phyloP scores from a whole-genome alignment of 2,113 vertebrate genomes.

The Burhinus bistriatus region DNA sequence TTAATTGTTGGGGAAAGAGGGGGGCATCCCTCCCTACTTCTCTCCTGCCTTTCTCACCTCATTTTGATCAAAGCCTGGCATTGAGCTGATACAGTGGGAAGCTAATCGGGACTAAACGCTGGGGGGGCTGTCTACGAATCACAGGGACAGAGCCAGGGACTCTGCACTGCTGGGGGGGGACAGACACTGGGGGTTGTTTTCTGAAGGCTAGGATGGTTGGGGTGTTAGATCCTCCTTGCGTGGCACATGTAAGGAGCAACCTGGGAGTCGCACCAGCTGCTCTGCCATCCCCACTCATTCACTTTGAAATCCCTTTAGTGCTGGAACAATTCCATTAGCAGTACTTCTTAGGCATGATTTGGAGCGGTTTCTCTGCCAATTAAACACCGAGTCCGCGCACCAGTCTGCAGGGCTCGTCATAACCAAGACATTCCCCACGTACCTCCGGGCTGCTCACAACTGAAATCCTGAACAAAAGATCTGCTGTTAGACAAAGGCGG shows the following conservation, averaged over 20 bases:
- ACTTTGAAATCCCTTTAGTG: constrained; percentile 43
- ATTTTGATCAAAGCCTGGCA: background rate
- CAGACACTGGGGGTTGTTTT: background rate
- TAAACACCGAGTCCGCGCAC: background rate
- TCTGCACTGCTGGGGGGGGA: background rate
- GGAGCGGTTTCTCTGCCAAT: background rate
- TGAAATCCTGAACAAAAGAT: constrained; percentile 52
- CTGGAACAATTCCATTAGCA: constrained; percentile 61
- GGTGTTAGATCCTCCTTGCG: background rate
- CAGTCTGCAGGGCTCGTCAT: background rate
- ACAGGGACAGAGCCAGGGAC: background rate
- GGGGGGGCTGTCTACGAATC: background rate
- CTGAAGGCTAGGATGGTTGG: background rate
- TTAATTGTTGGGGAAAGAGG: background rate
- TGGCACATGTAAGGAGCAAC: background rate
- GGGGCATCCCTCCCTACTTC: background rate
- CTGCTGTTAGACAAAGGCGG: constrained; percentile 49
- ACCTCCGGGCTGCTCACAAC: constrained; percentile 4
- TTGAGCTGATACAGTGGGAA: background rate
- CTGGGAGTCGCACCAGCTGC: constrained; percentile 19
- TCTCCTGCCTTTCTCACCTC: background rate
- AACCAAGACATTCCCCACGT: background rate
- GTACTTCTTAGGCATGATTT: background rate
- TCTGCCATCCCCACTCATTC: background rate
- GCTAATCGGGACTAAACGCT: background rate